Evolutionary conservation across 2,797 vertebrate genomes (phyloP).

Genomic region (Liparis tanakae): DNA sequence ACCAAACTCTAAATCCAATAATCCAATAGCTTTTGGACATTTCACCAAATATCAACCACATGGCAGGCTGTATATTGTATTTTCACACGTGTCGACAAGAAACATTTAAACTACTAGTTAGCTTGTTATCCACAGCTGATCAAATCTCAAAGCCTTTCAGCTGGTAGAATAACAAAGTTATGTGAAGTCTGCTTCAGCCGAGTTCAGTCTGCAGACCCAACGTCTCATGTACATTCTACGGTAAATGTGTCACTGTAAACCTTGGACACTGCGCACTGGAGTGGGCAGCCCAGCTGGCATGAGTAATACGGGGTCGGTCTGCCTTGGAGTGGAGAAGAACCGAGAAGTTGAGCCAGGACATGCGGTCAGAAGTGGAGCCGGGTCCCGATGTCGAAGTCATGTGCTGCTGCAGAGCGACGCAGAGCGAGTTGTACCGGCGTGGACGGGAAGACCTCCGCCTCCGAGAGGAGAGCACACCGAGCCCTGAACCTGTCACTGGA

Average conservation of each 20-base stretch:
- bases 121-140: neutral
- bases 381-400: conserved; percentile 16
- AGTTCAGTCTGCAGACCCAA: neutral
- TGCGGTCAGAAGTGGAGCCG: neutral
- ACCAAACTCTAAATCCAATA: conserved; percentile 27
- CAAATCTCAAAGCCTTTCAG: neutral
- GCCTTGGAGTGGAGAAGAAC: neutral
- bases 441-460: conserved; percentile 8
- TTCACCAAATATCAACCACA: too few relatives aligned
- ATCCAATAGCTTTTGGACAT: neutral
- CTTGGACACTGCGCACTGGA: neutral
- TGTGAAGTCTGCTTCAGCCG: neutral
- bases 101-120: neutral
- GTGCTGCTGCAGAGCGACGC: conserved; percentile 13
- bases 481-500: conserved; percentile 16
- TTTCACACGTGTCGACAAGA: neutral
- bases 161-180: neutral
- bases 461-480: conserved; percentile 39
- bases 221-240: neutral
- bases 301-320: neutral
- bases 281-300: neutral
- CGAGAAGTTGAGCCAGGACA: neutral
- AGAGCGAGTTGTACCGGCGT: conserved; percentile 4
- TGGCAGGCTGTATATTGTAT: neutral
- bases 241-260: neutral